Evolutionary conservation across 2,888 invertebrate genomes (phyloP), one percentile per base, ranked within the genome.

Genomic region (Drosophila flavopinicola): DNA sequence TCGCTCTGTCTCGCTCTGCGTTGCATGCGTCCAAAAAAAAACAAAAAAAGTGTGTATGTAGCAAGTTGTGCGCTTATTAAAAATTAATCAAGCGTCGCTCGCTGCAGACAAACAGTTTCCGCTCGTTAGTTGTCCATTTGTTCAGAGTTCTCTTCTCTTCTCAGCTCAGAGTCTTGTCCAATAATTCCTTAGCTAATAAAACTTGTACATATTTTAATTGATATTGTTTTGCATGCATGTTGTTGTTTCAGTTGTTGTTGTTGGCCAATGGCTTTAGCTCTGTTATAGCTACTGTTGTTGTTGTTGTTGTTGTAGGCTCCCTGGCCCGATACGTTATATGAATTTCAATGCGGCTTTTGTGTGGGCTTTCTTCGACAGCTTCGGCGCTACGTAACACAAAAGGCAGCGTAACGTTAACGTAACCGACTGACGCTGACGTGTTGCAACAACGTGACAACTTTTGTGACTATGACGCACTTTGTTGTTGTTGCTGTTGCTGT

Each of bases 301-400:
- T 17, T 1, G 11, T 37, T 41, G 45, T 59, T 24, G 39, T 38
- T 48, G 72, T 67, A 54, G 35, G 52, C 49, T 68, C 51, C 47
- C 35, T 61, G 44, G 48, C 54, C 47, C 52, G 30, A 47, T 51
- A 66, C 77, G 77, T 72, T 73, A 42, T 57, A 49, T 73, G 76
- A 66, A 75, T 72, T 76, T 72, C 76, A 75, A 72, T 72, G 82
- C 69, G 76, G 75, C 73, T 78, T 85, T 82, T 88, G 86, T 88
- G 85, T 76, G 87, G 79, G 86, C 80, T 86, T 88, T 88, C 83
- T 73, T 83, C 69, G 66, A 72, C 45, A 35, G 25, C 38, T 23
- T 4, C 20, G 30, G 6, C 54, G 67, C 48, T 48, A 63, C 71
- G 76, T 66, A 71, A 75, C 75, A 56, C 11, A 49, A 52, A 66